Evolutionary conservation across 1,140 invertebrate species (phyloP).

Genomic region (Zaprionus camerounensis): DNA sequence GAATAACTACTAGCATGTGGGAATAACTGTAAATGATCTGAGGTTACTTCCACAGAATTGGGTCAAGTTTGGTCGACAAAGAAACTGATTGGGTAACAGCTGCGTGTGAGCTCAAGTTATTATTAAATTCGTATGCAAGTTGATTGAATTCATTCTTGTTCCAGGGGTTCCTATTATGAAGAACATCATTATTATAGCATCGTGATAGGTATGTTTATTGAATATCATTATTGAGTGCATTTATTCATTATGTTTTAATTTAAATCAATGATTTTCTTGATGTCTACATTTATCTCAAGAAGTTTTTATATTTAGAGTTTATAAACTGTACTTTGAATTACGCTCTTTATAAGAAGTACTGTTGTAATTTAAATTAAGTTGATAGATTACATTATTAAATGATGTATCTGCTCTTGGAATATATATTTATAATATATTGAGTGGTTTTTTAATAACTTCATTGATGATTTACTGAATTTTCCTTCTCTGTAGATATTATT

Average conservation of each 20-base stretch:
- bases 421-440: too few species aligned
- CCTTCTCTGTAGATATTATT: too few species aligned
- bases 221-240: background rate
- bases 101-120: background rate
- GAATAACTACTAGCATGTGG: slow-evolving; percentile 6
- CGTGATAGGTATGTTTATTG: background rate
- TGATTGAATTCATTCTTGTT: background rate
- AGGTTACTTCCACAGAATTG: slow-evolving; percentile 15
- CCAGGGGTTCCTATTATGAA: background rate
- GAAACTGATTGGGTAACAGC: background rate
- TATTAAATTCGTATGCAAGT: background rate
- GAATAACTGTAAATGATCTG: background rate
- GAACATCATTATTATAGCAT: background rate
- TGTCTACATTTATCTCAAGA: background rate
- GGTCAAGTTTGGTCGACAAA: slow-evolving; percentile 24
- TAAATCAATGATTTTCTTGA: background rate
- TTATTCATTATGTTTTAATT: background rate
- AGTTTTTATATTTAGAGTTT: too few species aligned
- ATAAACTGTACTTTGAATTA: background rate
- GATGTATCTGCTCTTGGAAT: too few species aligned
- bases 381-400: background rate
- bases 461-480: too few species aligned
- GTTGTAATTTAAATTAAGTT: background rate
- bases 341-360: background rate
- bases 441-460: too few species aligned